Base-by-base conservation (phyloP, 2,888 invertebrate species). In the Copidosoma aretas region DNA sequence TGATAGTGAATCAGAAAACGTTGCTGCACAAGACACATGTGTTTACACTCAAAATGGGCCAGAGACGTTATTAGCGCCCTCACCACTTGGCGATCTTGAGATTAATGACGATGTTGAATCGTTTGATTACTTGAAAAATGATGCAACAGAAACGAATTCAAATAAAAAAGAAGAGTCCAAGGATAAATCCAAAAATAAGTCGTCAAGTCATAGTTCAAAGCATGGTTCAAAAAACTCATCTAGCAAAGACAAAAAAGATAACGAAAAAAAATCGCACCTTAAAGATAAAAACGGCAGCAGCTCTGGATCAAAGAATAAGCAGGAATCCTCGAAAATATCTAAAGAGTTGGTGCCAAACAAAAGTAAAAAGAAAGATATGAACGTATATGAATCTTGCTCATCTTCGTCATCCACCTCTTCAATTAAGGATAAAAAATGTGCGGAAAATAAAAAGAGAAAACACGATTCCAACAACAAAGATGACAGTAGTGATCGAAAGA, bases 231-330 rank as follows among this genome's bases (percentile, higher is more conserved):
- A 71, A 46, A 57, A 64, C 12, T 71, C 61, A n/a, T 53, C 49
- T 10, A 73, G 61, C 53, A 68, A 58, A 39, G 71, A 61, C n/a
- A 74, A 60, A 1, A 67, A 64, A 51, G 59, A 52, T n/a, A 57
- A 21, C 1, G 58, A 67, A 14, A 54, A 57, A 10, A 71, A 71
- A 59, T 60, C 60, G 1, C 39, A 58, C 4, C 24, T 1, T 8
- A 70, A 60, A 59, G 56, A 60, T n/a, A 66, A 60, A 43, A 15
- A 46, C 12, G 32, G 32, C 32, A 32, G 32, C 32, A 32, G 8
- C 8, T 32, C 32, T 8, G 21, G 15, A 63, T 46, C 52, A 14
- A 68, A 60, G n/a, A 53, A 65, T 46, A 68, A 64, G 5, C 19
- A 60, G 8, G 61, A 71, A 25, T 61, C 58, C 32, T 60, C 59